Conservation (phyloP, 2,888 invertebrate species). For the Ornithoptera alexandrae region DNA sequence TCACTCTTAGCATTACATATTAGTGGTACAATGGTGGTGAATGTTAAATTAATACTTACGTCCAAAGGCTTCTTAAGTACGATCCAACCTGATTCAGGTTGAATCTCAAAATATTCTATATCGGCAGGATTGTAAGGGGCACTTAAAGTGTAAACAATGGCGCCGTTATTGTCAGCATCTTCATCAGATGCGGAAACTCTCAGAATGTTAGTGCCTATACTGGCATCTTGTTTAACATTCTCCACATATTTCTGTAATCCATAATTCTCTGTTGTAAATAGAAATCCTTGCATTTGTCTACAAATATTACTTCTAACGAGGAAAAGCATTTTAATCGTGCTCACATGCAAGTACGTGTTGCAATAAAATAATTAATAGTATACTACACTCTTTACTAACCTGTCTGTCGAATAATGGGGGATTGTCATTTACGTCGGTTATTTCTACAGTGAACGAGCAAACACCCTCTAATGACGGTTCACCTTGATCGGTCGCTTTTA, state of each 20-base stretch:
- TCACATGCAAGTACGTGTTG: constrained; percentile 51
- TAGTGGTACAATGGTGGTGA: constrained; percentile 36
- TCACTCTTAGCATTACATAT: constrained; percentile 64
- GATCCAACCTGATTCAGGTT: constrained; percentile 98
- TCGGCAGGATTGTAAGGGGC: constrained; percentile 93
- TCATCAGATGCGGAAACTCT: constrained; percentile 97
- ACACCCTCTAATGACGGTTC: constrained; percentile 98
- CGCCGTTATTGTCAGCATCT: constrained; percentile 98
- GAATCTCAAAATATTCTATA: constrained; percentile 97
- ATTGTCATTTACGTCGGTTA: constrained; percentile 98
- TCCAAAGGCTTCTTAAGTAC: constrained; percentile 96
- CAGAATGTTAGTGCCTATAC: constrained; percentile 95
- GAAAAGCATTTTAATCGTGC: constrained; percentile 32
- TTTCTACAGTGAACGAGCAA: constrained; percentile 98
- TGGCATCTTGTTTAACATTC: constrained; percentile 97
- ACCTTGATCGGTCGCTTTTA: constrained; percentile 99
- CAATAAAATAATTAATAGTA: constrained; percentile 24
- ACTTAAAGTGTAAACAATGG: constrained; percentile 94
- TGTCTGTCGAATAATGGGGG: constrained; percentile 96
- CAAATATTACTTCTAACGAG: not conserved
- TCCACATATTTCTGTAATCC: constrained; percentile 94
- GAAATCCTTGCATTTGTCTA: not conserved
- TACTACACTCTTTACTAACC: constrained; percentile 76
- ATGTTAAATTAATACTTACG: constrained; percentile 86
- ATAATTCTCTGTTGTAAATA: constrained; percentile 47